A percentile compares a stretch with the other conserved stretches of the same genome.
These are phyloP conservation scores for Hyppa rectilinea DNA, from an alignment of 2,888 invertebrate species.

Conservation along the genomic window DNA sequence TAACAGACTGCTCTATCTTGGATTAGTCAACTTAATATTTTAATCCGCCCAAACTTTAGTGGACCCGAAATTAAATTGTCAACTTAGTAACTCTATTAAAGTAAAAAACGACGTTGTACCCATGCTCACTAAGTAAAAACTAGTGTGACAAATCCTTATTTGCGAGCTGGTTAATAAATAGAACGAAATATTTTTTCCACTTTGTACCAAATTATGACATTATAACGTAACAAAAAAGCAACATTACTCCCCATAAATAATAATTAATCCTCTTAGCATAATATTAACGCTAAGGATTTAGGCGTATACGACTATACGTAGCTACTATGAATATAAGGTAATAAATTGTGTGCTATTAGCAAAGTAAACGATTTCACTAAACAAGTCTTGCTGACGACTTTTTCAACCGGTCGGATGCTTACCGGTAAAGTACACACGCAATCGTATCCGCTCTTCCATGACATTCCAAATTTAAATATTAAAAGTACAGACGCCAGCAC, in stretches of 20 bases:
- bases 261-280: constrained; percentile 86
- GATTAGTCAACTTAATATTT: constrained; percentile 51
- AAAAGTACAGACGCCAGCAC: no score
- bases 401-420: constrained; percentile 37
- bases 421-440: constrained; percentile 51
- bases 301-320: constrained; percentile 65
- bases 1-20: constrained; percentile 16
- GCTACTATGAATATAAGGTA: constrained; percentile 70
- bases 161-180: constrained; percentile 51
- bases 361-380: constrained; percentile 69
- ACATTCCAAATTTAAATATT: constrained; percentile 54
- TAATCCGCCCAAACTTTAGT: constrained; percentile 46
- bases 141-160: constrained; percentile 64
- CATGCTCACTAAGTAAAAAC: constrained; percentile 55
- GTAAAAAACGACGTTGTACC: constrained; percentile 36
- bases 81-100: constrained; percentile 50
- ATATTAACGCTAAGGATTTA: constrained; percentile 81
- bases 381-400: constrained; percentile 58
- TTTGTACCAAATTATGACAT: constrained; percentile 73
- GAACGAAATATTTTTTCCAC: constrained; percentile 40
- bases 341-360: constrained; percentile 79
- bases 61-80: constrained; percentile 53
- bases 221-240: constrained; percentile 76
- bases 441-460: constrained; percentile 39
- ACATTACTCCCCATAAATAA: constrained; percentile 82